Conservation (phyloP, 1,140 invertebrate genomes). For the Sminthurides bifidus region DNA sequence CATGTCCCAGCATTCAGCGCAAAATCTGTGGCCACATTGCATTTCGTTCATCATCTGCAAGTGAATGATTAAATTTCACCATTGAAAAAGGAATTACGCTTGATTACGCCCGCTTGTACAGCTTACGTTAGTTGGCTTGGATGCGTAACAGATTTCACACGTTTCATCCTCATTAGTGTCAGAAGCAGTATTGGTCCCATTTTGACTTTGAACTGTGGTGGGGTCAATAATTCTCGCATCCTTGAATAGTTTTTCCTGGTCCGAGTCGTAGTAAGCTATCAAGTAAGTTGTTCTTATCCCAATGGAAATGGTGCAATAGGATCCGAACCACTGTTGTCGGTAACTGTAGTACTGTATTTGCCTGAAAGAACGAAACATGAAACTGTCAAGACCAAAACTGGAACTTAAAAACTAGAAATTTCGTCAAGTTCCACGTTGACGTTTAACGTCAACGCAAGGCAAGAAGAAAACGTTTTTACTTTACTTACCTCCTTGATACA, state of each 20-base stretch:
- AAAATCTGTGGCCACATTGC: conserved; percentile 48
- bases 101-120: conserved; percentile 45
- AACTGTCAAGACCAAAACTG: no score
- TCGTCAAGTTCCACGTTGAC: no score
- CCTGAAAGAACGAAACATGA: no score
- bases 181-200: no score
- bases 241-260: conserved; percentile 45
- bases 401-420: no score
- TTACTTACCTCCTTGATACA: no score
- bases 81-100: conserved; percentile 35
- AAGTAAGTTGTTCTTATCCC: conserved; percentile 51
- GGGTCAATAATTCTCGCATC: conserved; percentile 38
- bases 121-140: conserved; percentile 1
- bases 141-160: no score
- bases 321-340: no score
- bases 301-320: conserved; percentile 48
- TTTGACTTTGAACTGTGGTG: not conserved
- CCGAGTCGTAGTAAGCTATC: conserved; percentile 45
- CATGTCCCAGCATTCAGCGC: conserved; percentile 44
- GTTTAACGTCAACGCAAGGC: no score
- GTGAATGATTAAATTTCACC: conserved; percentile 22
- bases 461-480: not conserved
- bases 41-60: conserved; percentile 43
- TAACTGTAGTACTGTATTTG: no score
- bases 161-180: no score